Base-by-base conservation (phyloP, 2,797 vertebrate species). In the Melopsittacus undulatus region DNA sequence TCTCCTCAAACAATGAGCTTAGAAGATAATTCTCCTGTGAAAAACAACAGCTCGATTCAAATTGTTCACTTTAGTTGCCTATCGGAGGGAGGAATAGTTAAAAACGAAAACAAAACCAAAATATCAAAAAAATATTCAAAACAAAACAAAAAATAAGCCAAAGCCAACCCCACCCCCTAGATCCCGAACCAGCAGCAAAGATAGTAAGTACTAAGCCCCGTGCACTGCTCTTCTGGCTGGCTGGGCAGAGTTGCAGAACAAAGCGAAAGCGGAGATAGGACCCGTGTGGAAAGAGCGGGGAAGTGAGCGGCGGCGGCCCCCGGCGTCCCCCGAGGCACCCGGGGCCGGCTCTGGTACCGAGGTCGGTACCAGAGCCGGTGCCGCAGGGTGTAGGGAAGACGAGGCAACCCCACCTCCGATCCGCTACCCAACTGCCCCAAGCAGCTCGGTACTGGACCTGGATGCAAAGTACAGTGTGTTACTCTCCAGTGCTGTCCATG, bases 381-480 rank as follows among this genome's bases (percentile, higher is more conserved):
- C 90, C 81, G 73, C 75, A 64, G 73, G 83, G 62, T 83, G 89
- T 92, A 92, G 92, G 77, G 77, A 87, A 67, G 84, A 88, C 57
- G 87, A 95, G 78, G 66, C 80, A 75, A 94, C 94, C 89, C 92
- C 94, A 91, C 82, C 62, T 52, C 73, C 72, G 96, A 96, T 96
- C 95, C 86, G 40, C 94, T 97, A 95, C 97, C 96, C 94, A 96
- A 91, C 95, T 96, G 97, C 94, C 94, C 84, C 67, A 93, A 87
- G 96, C 78, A 96, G 97, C 96, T 97, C 97, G 97, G 96, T 97
- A 96, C 96, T 96, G 96, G 97, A 98, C 98, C 95, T 96, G 98
- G 97, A 93, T 98, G 98, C 98, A 98, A 98, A 98, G 98, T 98
- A 98, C 98, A 96, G 97, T 98, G 98, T 99, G 98, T 98, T 98